Evolutionary conservation across 2,797 vertebrate species (phyloP).

Genomic region (Halcyon smyrnensis): DNA sequence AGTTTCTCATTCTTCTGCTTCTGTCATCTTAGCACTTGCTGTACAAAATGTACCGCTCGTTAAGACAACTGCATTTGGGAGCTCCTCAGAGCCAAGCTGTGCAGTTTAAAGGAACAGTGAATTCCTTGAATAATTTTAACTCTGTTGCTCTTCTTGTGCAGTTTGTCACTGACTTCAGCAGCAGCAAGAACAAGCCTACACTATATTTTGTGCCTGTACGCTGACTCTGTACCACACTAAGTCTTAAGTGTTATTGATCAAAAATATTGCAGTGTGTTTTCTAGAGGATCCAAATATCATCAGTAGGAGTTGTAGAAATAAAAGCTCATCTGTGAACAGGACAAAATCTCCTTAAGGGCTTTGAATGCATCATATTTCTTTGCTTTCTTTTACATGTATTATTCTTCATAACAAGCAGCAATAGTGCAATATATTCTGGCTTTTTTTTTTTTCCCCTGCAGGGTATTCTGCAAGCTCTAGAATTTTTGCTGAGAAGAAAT

Average conservation of each 20-base stretch:
- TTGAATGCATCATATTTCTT: background rate
- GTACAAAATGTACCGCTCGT: background rate
- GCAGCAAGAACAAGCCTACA: background rate
- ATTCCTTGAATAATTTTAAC: background rate
- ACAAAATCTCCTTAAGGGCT: background rate
- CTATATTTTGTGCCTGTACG: accelerated
- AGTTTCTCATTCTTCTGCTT: background rate
- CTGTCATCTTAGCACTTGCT: background rate
- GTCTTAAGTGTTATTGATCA: background rate
- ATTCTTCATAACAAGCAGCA: accelerated
- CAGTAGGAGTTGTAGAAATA: background rate
- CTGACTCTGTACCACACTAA: background rate
- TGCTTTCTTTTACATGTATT: background rate
- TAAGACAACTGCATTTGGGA: background rate
- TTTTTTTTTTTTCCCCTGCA: constrained; percentile 53
- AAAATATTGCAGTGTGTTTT: background rate
- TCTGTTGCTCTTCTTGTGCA: background rate
- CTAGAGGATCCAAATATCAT: background rate
- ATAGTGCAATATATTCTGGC: background rate
- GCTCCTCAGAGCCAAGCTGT: background rate
- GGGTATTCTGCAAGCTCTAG: constrained; percentile 92
- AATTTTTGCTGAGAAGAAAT: constrained; percentile 87
- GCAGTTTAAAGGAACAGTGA: background rate
- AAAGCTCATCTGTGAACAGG: background rate
- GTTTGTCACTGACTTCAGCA: background rate